These are phyloP conservation scores for Charanyca ferruginea DNA, from an alignment of 2,888 invertebrate species.

Conservation along the genomic window DNA sequence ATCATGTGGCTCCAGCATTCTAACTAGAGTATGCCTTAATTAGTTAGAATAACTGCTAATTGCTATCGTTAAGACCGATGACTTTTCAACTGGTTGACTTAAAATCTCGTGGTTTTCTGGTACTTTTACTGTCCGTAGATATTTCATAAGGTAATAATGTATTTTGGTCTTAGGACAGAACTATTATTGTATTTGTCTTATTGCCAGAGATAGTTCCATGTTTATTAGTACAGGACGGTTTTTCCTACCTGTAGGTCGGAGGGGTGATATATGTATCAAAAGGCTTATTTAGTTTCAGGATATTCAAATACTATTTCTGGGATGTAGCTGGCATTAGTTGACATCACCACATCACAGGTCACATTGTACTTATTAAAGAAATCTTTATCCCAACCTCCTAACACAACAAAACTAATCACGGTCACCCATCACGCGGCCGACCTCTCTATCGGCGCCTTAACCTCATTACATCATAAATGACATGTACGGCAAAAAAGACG, in stretches of 20 bases:
- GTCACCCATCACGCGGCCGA: slow-evolving; percentile 25
- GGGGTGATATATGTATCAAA: no score
- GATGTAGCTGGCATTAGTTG: no score
- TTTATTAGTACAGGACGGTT: no score
- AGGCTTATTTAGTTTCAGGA: no score
- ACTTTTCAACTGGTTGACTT: not conserved
- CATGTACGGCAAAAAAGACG: slow-evolving; percentile 34
- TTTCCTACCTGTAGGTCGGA: no score
- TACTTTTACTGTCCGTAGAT: no score
- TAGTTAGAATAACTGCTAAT: slow-evolving; percentile 28
- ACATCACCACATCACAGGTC: not conserved
- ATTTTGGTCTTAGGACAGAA: not conserved
- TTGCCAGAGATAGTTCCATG: no score
- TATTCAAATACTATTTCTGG: no score
- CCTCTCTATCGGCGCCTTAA: slow-evolving; percentile 31
- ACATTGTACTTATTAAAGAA: not conserved
- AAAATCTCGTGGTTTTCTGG: not conserved
- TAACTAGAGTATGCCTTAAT: slow-evolving; percentile 41
- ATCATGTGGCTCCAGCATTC: slow-evolving; percentile 11
- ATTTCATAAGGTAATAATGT: not conserved
- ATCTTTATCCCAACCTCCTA: not conserved
- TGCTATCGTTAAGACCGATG: slow-evolving; percentile 6
- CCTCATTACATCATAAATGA: slow-evolving; percentile 37
- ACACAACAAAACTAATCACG: not conserved
- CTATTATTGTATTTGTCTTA: no score